A percentile compares a stretch with the other conserved stretches of the same genome.
Evolutionary conservation across 2,888 invertebrate species (phyloP).

Genomic region (Synergus itoensis): DNA sequence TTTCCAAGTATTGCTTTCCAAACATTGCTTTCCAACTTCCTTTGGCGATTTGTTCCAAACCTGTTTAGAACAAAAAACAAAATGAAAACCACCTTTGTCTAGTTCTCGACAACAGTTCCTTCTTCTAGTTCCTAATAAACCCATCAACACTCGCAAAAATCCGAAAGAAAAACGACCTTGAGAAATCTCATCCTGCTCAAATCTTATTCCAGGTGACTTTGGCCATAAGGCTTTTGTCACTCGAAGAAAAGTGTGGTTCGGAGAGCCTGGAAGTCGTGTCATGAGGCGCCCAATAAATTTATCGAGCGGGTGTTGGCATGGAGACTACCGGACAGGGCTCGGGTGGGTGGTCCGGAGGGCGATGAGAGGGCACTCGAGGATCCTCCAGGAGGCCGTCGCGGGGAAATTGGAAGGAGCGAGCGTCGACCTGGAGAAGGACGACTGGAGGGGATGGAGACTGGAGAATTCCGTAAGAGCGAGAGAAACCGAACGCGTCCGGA

Average conservation of each 20-base stretch:
- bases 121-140: too few relatives aligned
- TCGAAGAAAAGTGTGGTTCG: conserved; percentile 52
- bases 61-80: too few relatives aligned
- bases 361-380: conserved; percentile 76
- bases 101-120: too few relatives aligned
- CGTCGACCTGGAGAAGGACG: conserved; percentile 51
- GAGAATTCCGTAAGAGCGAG: conserved; percentile 54
- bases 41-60: too few relatives aligned
- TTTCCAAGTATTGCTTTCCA: too few relatives aligned
- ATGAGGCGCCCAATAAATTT: conserved; percentile 77
- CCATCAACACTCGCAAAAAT: too few relatives aligned
- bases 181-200: too few relatives aligned
- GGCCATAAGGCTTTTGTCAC: conserved; percentile 14
- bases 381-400: conserved; percentile 76
- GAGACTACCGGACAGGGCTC: conserved; percentile 76
- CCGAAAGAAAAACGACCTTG: too few relatives aligned
- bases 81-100: too few relatives aligned
- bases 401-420: conserved; percentile 73
- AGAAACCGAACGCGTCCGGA: conserved; percentile 44
- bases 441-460: conserved; percentile 43
- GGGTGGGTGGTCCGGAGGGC: conserved; percentile 75
- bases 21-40: too few relatives aligned
- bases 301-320: conserved; percentile 78
- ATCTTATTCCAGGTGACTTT: conserved; percentile 18
- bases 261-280: conserved; percentile 62